Evolutionary conservation across 2,888 invertebrate species (phyloP).

Genomic region (Torymus aiolomorphi): DNA sequence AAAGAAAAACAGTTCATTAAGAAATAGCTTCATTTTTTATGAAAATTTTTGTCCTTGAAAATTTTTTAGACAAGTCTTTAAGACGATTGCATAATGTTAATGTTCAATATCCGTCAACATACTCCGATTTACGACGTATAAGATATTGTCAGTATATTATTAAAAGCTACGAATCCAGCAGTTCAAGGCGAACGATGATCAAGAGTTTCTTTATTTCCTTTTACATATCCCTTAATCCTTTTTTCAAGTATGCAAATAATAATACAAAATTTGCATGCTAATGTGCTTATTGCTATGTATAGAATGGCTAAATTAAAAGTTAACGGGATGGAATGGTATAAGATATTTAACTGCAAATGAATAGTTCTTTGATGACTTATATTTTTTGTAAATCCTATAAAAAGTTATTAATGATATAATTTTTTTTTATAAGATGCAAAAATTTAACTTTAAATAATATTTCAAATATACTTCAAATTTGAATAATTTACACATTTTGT

Average conservation of each 20-base stretch:
- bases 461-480: too few relatives aligned
- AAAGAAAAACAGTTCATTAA: background rate
- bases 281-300: background rate
- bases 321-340: too few relatives aligned
- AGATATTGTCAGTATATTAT: constrained; percentile 6
- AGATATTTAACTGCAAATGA: too few relatives aligned
- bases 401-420: too few relatives aligned
- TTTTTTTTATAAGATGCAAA: too few relatives aligned
- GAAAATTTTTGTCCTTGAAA: background rate
- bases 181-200: background rate
- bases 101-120: constrained; percentile 7
- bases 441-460: too few relatives aligned
- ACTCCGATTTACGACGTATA: background rate
- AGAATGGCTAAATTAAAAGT: too few relatives aligned
- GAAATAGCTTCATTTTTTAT: constrained; percentile 19
- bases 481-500: too few relatives aligned
- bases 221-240: constrained; percentile 9
- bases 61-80: constrained; percentile 1
- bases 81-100: background rate
- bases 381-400: too few relatives aligned
- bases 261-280: background rate
- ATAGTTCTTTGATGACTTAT: too few relatives aligned
- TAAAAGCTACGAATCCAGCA: constrained; percentile 10
- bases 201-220: constrained; percentile 11
- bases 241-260: background rate